phyloP scores from a whole-genome alignment of 1,140 invertebrate species.

The Eurosta solidaginis region DNA sequence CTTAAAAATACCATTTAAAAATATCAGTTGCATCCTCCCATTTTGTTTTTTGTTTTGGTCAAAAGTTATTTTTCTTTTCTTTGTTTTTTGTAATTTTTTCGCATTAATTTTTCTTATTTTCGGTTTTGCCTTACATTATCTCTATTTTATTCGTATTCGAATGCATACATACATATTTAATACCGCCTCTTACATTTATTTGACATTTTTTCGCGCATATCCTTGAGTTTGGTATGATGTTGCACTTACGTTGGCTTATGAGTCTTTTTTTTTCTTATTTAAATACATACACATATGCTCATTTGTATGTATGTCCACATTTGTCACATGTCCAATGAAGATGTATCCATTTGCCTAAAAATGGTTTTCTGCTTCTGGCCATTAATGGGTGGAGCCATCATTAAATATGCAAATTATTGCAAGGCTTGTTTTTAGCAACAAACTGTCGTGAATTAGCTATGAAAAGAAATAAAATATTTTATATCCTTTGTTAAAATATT shows the following conservation, averaged over 20 bases:
- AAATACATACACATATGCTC: background rate
- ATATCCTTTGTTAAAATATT: no score
- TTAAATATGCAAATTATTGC: slow-evolving; percentile 25
- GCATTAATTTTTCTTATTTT: slow-evolving; percentile 10
- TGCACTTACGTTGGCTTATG: background rate
- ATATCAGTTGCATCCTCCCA: background rate
- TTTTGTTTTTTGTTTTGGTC: background rate
- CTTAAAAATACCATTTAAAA: slow-evolving; percentile 6
- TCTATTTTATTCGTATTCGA: slow-evolving; percentile 2
- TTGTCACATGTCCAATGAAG: slow-evolving; percentile 23
- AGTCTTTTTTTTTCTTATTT: no score
- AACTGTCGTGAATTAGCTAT: background rate
- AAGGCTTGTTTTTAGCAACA: background rate
- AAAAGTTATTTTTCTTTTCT: background rate
- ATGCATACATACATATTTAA: no score
- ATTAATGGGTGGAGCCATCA: slow-evolving; percentile 13
- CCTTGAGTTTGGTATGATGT: background rate
- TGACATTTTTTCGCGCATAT: slow-evolving; percentile 19
- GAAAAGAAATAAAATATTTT: background rate
- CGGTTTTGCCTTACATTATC: slow-evolving; percentile 23
- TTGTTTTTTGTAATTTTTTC: no score
- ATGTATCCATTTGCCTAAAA: background rate
- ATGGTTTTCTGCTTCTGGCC: background rate
- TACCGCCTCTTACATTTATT: background rate
- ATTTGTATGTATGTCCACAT: background rate